Evolutionary conservation across 2,113 vertebrate genomes (phyloP), one percentile per base, ranked within the genome.

Genomic region (Centropristis striata): DNA sequence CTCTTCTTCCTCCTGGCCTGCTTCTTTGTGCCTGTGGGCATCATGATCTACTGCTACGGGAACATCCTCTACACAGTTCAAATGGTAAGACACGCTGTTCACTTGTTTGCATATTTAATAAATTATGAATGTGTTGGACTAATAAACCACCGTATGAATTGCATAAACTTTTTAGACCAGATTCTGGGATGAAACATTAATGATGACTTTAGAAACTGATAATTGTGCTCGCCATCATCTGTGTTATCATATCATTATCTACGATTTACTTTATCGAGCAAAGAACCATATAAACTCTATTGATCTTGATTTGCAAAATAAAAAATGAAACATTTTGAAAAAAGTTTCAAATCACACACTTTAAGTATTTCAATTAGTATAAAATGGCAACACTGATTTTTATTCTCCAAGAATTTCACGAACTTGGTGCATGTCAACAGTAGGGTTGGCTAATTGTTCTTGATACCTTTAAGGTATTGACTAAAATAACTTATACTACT

Each of bases 1-100:
- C 95, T 99, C 77, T 93, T 98, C 78, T 97, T 98, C 50, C 96
- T 98, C 78, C 93, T 99, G 58, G 96, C 95, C 81, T 98, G 97
- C 68, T 93, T 98, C 81, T 96, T 96, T 59, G 95, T 94, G 20
- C 97, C 98, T 12, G 89, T 98, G 80, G 96, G 96, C 2, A 90
- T 98, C 81, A 97, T 97, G 93, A 94, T 94, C 60, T 98, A 97
- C 90, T 99, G 97, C 93, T 98, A 97, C n/a, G 96, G 97, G 16
- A 96, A 98, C 86, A 97, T 99, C 91, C 90, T 99, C 21, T 97
- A 97, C 44, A 94, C 96, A 28, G 93, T 97, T 74, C 92, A 95
- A 88, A 98, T 96, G 97, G 98, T 99, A 93, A 96, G 96, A 89
- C 37, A 25, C n/a, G n/a, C 47, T 46, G 11, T 42, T n/a, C n/a